phyloP scores from a whole-genome alignment of 2,113 vertebrate genomes.

The Callithrix jacchus region DNA sequence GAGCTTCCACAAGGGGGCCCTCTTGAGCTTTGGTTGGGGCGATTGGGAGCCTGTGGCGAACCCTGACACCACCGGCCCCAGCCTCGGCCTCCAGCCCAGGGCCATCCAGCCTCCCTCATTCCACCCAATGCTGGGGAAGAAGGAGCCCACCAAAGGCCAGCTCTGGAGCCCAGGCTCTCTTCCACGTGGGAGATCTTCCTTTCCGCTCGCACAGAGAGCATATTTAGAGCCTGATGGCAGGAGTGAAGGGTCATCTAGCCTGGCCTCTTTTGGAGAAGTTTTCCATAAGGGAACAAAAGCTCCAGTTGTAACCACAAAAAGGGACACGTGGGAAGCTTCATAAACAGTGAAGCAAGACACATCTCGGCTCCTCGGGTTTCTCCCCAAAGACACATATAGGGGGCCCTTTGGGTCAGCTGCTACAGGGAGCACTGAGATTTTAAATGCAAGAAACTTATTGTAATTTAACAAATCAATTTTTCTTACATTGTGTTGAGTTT shows the following conservation, averaged over 20 bases:
- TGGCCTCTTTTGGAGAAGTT: background rate
- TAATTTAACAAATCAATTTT: slow-evolving; percentile 79
- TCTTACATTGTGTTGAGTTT: slow-evolving; percentile 74
- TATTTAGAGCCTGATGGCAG: background rate
- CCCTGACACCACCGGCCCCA: background rate
- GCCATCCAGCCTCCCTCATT: background rate
- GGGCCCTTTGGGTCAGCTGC: slow-evolving; percentile 45
- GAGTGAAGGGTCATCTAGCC: too few species aligned
- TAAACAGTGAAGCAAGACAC: background rate
- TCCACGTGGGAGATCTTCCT: background rate
- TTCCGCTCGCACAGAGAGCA: background rate
- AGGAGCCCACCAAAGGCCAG: background rate
- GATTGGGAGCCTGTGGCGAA: background rate
- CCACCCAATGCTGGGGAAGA: background rate
- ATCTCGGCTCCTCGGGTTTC: background rate
- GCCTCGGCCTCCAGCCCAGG: background rate
- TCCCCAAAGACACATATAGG: slow-evolving; percentile 38
- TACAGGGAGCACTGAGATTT: slow-evolving; percentile 53
- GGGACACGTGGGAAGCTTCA: background rate
- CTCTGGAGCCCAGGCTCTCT: background rate
- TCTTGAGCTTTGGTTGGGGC: slow-evolving; percentile 72
- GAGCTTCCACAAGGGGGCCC: slow-evolving; percentile 75
- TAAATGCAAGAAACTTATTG: slow-evolving; percentile 70
- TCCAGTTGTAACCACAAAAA: background rate
- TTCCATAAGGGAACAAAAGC: background rate